Percentiles rank a stretch among this genome's conserved stretches.
These are phyloP conservation scores for Dryocosmus kuriphilus DNA, from an alignment of 2,888 invertebrate genomes.

Conservation along the genomic window DNA sequence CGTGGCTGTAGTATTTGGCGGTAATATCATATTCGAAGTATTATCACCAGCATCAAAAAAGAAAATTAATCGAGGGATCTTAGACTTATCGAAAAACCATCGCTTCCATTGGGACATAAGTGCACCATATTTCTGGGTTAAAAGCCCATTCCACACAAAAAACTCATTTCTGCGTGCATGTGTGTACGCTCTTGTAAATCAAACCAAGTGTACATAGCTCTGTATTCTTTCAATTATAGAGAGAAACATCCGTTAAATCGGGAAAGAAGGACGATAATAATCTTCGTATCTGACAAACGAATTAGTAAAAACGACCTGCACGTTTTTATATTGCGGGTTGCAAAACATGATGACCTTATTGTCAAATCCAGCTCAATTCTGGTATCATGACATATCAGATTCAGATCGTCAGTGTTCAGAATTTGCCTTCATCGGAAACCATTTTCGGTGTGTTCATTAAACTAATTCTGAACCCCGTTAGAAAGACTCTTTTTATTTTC, in stretches of 20 bases:
- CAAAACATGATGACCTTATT: conserved; percentile 18
- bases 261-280: conserved; percentile 11
- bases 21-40: conserved; percentile 39
- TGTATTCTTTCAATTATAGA: conserved; percentile 53
- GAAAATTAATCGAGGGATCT: conserved; percentile 20
- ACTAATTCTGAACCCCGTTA: neutral
- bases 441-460: conserved; percentile 46
- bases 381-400: conserved; percentile 75
- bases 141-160: conserved; percentile 48
- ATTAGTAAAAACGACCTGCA: conserved; percentile 4
- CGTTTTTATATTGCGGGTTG: neutral
- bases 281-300: neutral
- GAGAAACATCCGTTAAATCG: conserved; percentile 26
- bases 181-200: conserved; percentile 50
- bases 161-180: conserved; percentile 40
- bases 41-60: conserved; percentile 30
- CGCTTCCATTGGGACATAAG: conserved; percentile 54
- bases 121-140: conserved; percentile 51
- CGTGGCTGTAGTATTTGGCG: conserved; percentile 85
- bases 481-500: neutral
- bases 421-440: conserved; percentile 39
- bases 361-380: conserved; percentile 55
- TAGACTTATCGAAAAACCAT: conserved; percentile 11
- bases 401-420: conserved; percentile 42
- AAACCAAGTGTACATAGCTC: conserved; percentile 53